Percentiles rank a stretch among this genome's conserved stretches.
These are phyloP conservation scores for Macaca mulatta DNA, from an alignment of 2,113 vertebrate genomes.

Conservation along the genomic window DNA sequence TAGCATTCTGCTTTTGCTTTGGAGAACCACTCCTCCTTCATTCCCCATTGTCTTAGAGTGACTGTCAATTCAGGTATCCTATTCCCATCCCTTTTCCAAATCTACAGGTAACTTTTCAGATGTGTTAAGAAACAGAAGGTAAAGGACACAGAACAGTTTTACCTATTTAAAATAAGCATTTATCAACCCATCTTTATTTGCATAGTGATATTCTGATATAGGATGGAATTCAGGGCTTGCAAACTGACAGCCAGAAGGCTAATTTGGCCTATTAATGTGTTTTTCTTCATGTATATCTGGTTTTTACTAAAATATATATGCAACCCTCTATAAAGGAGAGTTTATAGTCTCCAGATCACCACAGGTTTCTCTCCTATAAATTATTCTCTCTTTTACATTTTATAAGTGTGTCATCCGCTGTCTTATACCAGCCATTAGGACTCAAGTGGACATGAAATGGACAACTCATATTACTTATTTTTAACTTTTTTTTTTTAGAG, in stretches of 20 bases:
- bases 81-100: not conserved
- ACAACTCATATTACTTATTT: not conserved
- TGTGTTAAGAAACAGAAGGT: not conserved
- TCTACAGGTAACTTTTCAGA: not conserved
- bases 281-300: not conserved
- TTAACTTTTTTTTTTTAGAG: not conserved
- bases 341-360: not conserved
- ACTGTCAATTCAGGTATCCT: not conserved
- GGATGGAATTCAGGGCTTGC: not conserved
- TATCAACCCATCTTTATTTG: not conserved
- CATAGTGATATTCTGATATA: not conserved
- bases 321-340: too few relatives aligned
- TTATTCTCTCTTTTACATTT: not conserved
- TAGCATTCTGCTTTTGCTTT: not conserved
- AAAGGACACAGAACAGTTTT: not conserved
- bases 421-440: not conserved
- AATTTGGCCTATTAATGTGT: not conserved
- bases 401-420: not conserved
- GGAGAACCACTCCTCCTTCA: not conserved
- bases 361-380: not conserved
- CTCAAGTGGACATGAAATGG: not conserved
- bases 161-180: not conserved
- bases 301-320: not conserved
- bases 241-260: not conserved
- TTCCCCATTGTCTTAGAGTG: not conserved